Evolutionary conservation across 37 sponge, comb jelly and placozoan species (phyloP).

Genomic region (Halisarca cf. caerulea): DNA sequence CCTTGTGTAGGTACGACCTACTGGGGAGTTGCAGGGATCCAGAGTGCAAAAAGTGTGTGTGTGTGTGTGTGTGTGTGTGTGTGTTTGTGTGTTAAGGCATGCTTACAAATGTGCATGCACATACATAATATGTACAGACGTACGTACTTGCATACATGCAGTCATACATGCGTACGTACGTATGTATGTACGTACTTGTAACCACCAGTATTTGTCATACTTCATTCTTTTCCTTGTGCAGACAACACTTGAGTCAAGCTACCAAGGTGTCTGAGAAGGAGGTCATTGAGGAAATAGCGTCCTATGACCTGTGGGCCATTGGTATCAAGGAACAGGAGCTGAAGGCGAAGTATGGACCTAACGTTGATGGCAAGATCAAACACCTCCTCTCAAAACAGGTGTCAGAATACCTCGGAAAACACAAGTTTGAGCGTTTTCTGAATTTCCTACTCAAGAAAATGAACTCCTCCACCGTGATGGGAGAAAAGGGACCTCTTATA

Average conservation of each 20-base stretch:
- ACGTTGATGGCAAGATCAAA: background rate
- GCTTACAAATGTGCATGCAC: background rate
- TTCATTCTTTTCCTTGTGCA: background rate
- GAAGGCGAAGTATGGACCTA: background rate
- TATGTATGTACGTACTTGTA: background rate
- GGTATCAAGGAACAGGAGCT: background rate
- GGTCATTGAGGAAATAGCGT: background rate
- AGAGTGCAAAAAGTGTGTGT: conserved; percentile 8
- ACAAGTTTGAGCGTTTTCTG: too few relatives aligned
- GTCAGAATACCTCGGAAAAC: too few relatives aligned
- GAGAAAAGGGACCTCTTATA: too few relatives aligned
- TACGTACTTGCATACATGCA: background rate
- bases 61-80: conserved; percentile 22
- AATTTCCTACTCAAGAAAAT: too few relatives aligned
- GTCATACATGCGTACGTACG: background rate
- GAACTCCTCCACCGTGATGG: too few relatives aligned
- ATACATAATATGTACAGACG: background rate
- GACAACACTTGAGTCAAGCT: conserved; percentile 9
- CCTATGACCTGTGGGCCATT: background rate
- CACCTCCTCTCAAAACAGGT: too few relatives aligned
- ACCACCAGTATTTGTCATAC: background rate
- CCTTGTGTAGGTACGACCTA: conserved; percentile 59
- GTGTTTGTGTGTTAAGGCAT: conserved; percentile 18
- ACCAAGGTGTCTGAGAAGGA: background rate
- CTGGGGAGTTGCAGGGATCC: conserved; percentile 54